Conservation (phyloP, 2,113 vertebrate species). For the Anser brachyrhynchus region DNA sequence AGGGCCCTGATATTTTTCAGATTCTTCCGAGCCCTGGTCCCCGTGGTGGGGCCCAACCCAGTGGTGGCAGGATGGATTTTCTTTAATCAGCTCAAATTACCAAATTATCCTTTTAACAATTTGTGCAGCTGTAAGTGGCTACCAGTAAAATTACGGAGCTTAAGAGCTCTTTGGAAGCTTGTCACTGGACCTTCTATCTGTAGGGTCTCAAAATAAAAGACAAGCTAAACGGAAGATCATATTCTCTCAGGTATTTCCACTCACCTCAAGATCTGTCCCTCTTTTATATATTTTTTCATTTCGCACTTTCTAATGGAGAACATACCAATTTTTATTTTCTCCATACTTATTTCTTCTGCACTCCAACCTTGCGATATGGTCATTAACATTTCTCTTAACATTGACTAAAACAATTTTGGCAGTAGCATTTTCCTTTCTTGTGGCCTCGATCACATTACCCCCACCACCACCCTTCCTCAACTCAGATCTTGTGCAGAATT, state of each 20-base stretch:
- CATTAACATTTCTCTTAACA: conserved; percentile 18
- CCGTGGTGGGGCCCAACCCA: neutral
- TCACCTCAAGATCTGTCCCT: neutral
- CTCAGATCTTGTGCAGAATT: neutral
- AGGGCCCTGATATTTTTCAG: neutral
- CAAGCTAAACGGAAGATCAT: neutral
- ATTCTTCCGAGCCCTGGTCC: neutral
- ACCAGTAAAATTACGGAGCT: neutral
- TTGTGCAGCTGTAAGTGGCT: neutral
- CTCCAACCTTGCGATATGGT: neutral
- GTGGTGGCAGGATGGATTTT: neutral
- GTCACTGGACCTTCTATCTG: neutral
- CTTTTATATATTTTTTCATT: neutral
- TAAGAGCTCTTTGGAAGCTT: neutral
- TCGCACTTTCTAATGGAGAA: neutral
- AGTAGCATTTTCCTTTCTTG: conserved; percentile 31
- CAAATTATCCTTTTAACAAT: neutral
- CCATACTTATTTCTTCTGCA: neutral
- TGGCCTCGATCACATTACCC: neutral
- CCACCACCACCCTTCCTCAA: conserved; percentile 22
- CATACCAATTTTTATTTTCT: neutral
- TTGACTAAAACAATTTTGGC: neutral
- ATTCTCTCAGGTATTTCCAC: neutral
- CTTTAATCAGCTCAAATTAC: neutral
- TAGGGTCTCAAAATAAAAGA: neutral